Evolutionary conservation across 2,888 invertebrate species (phyloP).

Genomic region (Drosophila picticornis): DNA sequence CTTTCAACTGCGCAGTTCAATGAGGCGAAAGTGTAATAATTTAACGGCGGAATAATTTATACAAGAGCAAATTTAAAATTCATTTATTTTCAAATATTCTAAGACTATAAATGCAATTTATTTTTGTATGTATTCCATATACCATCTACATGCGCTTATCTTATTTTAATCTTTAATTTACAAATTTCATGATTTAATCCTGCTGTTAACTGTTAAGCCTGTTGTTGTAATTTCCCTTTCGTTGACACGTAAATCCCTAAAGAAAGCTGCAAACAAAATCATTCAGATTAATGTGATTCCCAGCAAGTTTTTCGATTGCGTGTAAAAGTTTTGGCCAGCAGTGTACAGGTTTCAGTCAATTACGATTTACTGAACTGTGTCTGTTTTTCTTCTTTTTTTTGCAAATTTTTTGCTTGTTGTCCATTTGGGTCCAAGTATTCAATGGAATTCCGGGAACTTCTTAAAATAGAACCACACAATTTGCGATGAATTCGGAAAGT

Average conservation of each 20-base stretch:
- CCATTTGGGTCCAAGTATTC: slow-evolving; percentile 34
- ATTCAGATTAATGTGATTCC: slow-evolving; percentile 18
- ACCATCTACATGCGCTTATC: neutral
- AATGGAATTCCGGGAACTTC: slow-evolving; percentile 9
- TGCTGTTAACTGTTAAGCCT: slow-evolving; percentile 20
- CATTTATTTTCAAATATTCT: neutral
- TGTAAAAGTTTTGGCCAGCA: slow-evolving; percentile 26
- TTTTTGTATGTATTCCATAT: neutral
- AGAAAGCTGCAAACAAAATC: slow-evolving; percentile 15
- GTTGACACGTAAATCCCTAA: slow-evolving; percentile 3
- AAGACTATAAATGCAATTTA: neutral
- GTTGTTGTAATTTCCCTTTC: neutral
- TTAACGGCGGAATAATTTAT: neutral
- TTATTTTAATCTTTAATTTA: neutral
- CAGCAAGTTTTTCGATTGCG: slow-evolving; percentile 17
- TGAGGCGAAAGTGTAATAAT: neutral
- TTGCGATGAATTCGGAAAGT: neutral
- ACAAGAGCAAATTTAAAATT: neutral
- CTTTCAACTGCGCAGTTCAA: neutral
- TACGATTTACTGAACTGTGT: slow-evolving; percentile 38
- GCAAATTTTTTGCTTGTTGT: neutral
- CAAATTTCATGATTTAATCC: neutral
- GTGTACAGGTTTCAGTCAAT: slow-evolving; percentile 29
- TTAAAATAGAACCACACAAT: neutral
- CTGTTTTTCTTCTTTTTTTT: slow-evolving; percentile 1